phyloP scores from a whole-genome alignment of 2,797 vertebrate genomes.

The Galagoides demidoff region DNA sequence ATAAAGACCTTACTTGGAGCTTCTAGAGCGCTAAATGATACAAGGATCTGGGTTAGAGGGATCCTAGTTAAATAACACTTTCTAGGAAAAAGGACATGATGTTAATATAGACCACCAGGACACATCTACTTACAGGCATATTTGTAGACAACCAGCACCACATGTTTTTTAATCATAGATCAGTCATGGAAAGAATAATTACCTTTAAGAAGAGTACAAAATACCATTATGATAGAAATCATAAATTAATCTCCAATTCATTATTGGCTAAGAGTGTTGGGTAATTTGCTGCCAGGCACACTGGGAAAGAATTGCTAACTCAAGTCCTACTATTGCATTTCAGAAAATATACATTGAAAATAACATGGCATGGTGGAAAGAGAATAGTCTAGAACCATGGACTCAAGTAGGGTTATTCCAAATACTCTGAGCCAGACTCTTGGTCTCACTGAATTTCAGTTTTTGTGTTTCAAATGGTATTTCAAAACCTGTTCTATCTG shows the following conservation, averaged over 20 bases:
- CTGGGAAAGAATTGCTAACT: slow-evolving; percentile 40
- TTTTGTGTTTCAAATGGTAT: neutral
- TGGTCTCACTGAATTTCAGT: neutral
- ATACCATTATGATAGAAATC: neutral
- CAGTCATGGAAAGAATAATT: neutral
- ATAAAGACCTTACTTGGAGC: neutral
- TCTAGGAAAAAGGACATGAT: neutral
- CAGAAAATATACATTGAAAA: slow-evolving; percentile 27
- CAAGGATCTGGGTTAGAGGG: neutral
- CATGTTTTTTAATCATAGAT: neutral
- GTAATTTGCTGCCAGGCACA: slow-evolving; percentile 47
- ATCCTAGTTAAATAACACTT: neutral
- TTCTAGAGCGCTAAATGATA: neutral
- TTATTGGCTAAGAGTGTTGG: slow-evolving; percentile 59
- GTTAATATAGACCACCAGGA: neutral
- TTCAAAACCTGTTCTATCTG: neutral
- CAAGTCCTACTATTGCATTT: neutral
- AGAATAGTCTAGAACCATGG: neutral
- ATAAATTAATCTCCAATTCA: slow-evolving; percentile 16
- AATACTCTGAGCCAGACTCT: neutral
- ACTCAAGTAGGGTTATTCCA: neutral
- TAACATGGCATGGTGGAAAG: neutral
- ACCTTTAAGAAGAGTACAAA: neutral
- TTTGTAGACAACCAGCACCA: neutral
- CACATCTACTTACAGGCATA: neutral